Conservation (phyloP, 2,113 vertebrate genomes). For the Enhydra lutris region DNA sequence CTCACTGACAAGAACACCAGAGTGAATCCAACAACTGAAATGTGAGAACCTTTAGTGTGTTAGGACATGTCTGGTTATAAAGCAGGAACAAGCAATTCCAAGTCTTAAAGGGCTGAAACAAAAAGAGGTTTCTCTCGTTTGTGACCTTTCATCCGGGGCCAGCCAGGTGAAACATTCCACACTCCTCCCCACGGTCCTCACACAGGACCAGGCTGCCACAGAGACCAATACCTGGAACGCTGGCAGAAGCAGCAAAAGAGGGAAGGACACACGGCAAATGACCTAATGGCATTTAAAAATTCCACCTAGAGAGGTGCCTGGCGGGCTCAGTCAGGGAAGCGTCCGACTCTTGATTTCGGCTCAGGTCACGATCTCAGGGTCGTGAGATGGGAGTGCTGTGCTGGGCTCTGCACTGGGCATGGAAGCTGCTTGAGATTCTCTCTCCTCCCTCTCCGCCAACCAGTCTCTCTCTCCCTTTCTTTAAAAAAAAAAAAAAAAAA, state of each 20-base stretch:
- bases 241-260: background rate
- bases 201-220: no score
- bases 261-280: accelerated
- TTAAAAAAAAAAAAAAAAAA: background rate
- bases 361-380: background rate
- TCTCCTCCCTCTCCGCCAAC: background rate
- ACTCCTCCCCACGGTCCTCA: background rate
- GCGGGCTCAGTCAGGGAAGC: background rate
- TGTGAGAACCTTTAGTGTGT: no score
- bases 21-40: background rate
- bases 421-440: background rate
- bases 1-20: background rate
- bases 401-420: background rate
- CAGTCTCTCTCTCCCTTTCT: background rate
- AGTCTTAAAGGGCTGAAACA: background rate
- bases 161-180: background rate
- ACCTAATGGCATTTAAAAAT: background rate
- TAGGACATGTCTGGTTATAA: background rate
- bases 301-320: background rate
- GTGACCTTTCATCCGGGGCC: background rate
- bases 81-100: background rate
- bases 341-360: background rate
- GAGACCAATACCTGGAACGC: accelerated
- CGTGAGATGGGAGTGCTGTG: background rate
- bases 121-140: background rate